Base-by-base conservation (phyloP, 1,140 invertebrate genomes). In the Apis dorsata region DNA sequence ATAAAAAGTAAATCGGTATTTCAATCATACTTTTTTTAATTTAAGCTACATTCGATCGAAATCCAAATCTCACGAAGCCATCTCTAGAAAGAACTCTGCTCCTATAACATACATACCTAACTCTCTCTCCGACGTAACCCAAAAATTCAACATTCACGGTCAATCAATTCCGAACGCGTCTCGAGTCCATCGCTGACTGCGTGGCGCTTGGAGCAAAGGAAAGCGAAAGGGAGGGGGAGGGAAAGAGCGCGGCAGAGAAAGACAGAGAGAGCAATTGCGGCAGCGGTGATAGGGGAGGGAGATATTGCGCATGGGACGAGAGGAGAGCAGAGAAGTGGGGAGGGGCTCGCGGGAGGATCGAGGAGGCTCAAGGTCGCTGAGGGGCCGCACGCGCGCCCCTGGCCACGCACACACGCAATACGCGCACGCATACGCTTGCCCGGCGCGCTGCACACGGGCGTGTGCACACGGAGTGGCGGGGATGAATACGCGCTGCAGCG, bases 361-460 rank as follows among this genome's bases (percentile, higher is more conserved):
- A 87, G 89, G 86, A 86, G 90, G 86, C 90, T 92, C 93, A 93
- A 93, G 92, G 93, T 93, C 92, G 92, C 88, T 83, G 83, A 86
- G 90, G 90, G 87, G 91, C 89, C 91, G 92, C 92, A 93, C 92
- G 91, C 93, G 92, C 93, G 92, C 79, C 81, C 91, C 86, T 87
- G 84, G 83, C 83, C 87, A 87, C 89, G 70, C 82, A 87, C 84
- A 90, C 89, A 88, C 82, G 88, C 83, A 19, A 87, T 85, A 90
- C 73, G 59, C 80, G 72, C 78, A 79, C 84, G 86, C 84, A 66
- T 34, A 62, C 82, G 63, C 51, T 63, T 49, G 74, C 78, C 66
- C 60, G 49, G 63, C 49, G 24, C 63, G 77, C 57, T 84, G 86
- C 81, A 84, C 85, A 89, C 88, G 84, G 84, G 85, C 81, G 86